Base-by-base conservation (phyloP, 2,888 invertebrate genomes). In the Eristalis tenax region DNA sequence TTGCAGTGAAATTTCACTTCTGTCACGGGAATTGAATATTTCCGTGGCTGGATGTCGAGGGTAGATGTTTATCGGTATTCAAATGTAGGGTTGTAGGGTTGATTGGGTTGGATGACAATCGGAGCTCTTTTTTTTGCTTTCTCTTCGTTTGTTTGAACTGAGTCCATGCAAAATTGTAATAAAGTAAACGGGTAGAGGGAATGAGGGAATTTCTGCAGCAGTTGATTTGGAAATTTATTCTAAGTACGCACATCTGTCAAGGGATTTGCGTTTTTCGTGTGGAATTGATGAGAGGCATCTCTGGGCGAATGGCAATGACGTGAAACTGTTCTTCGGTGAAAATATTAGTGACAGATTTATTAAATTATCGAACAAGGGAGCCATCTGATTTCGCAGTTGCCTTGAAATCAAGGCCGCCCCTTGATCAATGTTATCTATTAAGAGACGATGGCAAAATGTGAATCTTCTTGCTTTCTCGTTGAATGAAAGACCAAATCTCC, bases 21-120 rank as follows among this genome's bases (percentile, higher is more conserved):
- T 6, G 28, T 15, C 56, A 61, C 38, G 2, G 63, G 57, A 77
- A 69, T 63, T 56, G 77, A 50, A 78, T 56, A 63, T 32, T 18
- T 3, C 22, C 22, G 32, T 32, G 32, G 32, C 59, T 1, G 26
- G 40, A 76, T 6, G 6, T 6, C n/a, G 50, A 82, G 85, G 82
- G 85, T 86, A 82, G 85, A 82, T 86, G 64, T 56, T 13, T 86
- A 86, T 82, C 85, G 38, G 56, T 86, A 82, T 86, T 86, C 77
- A 76, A 85, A 85, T 85, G 22, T 73, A 50, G 76, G 66, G 74
- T 75, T 68, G 75, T 77, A 50, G 76, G 66, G 74, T 75, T 68
- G 75, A 65, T 63, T 79, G 18, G 68, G 78, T 83, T 23, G 73
- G 78, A 40, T 77, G 71, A 32, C 57, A 15, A 59, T 13, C 6